phyloP scores from a whole-genome alignment of 2,797 vertebrate species.

The Rhinogobio ventralis region DNA sequence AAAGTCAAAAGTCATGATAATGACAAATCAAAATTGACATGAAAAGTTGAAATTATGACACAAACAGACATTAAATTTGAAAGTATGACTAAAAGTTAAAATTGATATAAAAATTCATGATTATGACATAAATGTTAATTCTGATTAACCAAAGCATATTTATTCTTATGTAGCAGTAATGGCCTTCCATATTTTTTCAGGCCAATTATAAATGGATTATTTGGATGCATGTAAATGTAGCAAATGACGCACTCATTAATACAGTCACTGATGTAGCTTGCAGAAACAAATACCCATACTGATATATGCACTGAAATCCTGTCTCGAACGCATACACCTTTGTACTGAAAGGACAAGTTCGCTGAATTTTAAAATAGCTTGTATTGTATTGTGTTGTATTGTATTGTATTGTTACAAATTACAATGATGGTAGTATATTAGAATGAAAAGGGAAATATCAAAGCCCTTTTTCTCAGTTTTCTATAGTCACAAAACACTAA shows the following conservation, averaged over 20 bases:
- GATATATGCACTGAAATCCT: not conserved
- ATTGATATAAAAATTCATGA: not conserved
- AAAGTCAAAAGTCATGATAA: not conserved
- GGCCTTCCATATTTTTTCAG: not conserved
- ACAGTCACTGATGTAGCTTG: not conserved
- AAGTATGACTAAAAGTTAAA: not conserved
- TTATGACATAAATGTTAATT: not conserved
- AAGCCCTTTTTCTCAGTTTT: not conserved
- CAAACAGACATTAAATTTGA: not conserved
- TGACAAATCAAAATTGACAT: not conserved
- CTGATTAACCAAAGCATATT: not conserved
- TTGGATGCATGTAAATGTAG: not conserved
- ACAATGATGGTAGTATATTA: not conserved
- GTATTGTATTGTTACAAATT: not conserved
- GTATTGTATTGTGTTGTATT: not conserved
- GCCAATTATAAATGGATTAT: not conserved
- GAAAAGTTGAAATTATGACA: not conserved
- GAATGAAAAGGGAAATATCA: not conserved
- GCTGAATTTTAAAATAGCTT: not conserved
- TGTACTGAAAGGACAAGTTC: not conserved
- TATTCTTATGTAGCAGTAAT: not conserved
- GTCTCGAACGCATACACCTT: not conserved
- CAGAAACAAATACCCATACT: not conserved
- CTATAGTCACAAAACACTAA: not conserved
- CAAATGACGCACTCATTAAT: not conserved